phyloP scores from a whole-genome alignment of 2,797 vertebrate genomes.

The Sebastes jordani region DNA sequence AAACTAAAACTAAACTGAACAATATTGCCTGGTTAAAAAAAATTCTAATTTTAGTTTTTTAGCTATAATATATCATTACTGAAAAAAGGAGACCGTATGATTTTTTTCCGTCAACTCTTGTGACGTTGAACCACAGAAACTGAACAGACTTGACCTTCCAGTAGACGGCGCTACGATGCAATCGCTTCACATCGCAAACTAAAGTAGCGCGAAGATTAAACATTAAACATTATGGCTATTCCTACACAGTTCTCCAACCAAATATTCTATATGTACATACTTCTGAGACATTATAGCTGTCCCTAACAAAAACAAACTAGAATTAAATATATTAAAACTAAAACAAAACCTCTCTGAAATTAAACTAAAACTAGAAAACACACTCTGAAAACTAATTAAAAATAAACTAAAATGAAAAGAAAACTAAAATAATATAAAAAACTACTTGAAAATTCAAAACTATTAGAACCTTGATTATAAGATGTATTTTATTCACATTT shows the following conservation, averaged over 20 bases:
- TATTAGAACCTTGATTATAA: neutral
- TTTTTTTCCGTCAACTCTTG: too few species aligned
- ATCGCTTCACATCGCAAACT: neutral
- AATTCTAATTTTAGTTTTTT: accelerated
- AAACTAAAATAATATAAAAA: neutral
- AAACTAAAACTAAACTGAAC: neutral
- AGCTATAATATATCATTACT: neutral
- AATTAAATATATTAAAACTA: neutral
- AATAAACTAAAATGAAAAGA: neutral
- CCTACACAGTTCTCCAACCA: too few species aligned
- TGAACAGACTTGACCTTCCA: too few species aligned
- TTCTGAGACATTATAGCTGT: neutral
- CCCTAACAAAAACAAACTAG: neutral
- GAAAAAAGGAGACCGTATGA: too few species aligned
- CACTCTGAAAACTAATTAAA: too few species aligned
- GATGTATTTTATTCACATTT: too few species aligned
- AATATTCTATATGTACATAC: too few species aligned
- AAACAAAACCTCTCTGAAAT: neutral
- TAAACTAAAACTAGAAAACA: too few species aligned
- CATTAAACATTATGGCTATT: too few species aligned
- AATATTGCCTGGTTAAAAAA: neutral
- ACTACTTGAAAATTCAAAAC: neutral
- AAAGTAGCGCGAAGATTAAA: neutral
- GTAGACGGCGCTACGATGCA: neutral
- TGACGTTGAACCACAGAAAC: too few species aligned